These are phyloP conservation scores for Podotricha telesiphe DNA, from an alignment of 2,888 invertebrate species.

Conservation along the genomic window DNA sequence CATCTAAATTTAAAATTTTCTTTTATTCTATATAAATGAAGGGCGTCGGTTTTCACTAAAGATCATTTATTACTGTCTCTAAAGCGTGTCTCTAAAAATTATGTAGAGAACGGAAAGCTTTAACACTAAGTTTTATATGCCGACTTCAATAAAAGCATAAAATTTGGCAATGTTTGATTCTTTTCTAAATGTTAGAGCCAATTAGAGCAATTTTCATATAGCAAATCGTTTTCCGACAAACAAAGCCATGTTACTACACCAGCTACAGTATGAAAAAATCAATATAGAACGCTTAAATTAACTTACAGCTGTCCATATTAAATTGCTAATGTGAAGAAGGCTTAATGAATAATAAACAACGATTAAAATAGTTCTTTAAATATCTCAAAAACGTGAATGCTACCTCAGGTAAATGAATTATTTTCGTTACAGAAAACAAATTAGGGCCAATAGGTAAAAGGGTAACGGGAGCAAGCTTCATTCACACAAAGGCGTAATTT, in stretches of 20 bases:
- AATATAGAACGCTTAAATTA: background rate
- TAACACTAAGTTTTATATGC: no score
- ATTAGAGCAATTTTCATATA: no score
- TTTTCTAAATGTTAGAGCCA: no score
- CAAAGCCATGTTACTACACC: background rate
- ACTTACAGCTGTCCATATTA: background rate
- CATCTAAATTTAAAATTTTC: no score
- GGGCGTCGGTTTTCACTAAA: no score
- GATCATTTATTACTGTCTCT: no score
- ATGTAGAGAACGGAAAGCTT: no score
- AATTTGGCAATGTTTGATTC: no score
- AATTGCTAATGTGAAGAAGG: conserved; percentile 12
- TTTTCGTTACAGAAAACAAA: conserved; percentile 22
- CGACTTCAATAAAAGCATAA: no score
- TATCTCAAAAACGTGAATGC: background rate
- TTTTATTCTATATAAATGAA: no score
- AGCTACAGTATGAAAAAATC: background rate
- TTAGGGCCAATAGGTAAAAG: conserved; percentile 24
- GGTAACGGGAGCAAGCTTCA: conserved; percentile 18
- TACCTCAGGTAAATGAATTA: conserved; percentile 1
- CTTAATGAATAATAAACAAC: conserved; percentile 1
- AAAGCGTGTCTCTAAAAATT: no score
- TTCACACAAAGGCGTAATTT: conserved; percentile 20
- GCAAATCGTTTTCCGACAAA: no score
- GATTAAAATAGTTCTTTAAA: conserved; percentile 4